Evolutionary conservation across 2,113 vertebrate species (phyloP), one percentile per base, ranked within the genome.

Genomic region (Gasterosteus nipponicus): DNA sequence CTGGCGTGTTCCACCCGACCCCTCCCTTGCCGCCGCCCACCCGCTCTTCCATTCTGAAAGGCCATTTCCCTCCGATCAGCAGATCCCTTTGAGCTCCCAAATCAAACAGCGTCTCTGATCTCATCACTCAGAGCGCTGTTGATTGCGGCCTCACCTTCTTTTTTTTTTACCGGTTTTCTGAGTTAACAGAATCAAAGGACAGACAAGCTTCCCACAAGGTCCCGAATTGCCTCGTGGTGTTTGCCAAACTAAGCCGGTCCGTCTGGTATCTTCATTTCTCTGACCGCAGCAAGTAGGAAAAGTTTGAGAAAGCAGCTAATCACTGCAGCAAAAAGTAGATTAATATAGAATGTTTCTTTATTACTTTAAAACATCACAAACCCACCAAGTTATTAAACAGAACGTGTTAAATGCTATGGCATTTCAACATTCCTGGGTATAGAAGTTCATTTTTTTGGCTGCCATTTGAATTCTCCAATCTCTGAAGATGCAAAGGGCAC

Each of bases 51-150:
- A 38, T 80, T 74, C 60, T 35, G 64, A 75, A 82, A 85, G 73
- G 29, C 22, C 78, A 78, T 85, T 87, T 80, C 46, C 72, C 66
- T 69, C 71, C 46, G 33, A 59, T 39, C 33, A 44, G 68, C 9
- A 12, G 56, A 87, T 88, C 73, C 63, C 26, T 73, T 54, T 84
- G 75, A 76, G 81, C 83, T 71, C 63, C 57, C 59, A 65, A 74
- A 84, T 85, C 46, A 75, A 82, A 86, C 73, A 63, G 0, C 22
- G 35, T 83, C 61, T 76, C 71, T 73, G 78, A 79, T 75, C 67
- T 69, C 53, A 72, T 71, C 62, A 10, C 47, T 33, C 18, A 6
- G 19, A 76, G 71, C 42, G 67, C 62, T 9, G 63, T 19, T 65
- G 33, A 56, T 86, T 41, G 29, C 59, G 64, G 31, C 51, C n/a